phyloP scores from a whole-genome alignment of 2,888 invertebrate genomes.

The Lymantria dispar region DNA sequence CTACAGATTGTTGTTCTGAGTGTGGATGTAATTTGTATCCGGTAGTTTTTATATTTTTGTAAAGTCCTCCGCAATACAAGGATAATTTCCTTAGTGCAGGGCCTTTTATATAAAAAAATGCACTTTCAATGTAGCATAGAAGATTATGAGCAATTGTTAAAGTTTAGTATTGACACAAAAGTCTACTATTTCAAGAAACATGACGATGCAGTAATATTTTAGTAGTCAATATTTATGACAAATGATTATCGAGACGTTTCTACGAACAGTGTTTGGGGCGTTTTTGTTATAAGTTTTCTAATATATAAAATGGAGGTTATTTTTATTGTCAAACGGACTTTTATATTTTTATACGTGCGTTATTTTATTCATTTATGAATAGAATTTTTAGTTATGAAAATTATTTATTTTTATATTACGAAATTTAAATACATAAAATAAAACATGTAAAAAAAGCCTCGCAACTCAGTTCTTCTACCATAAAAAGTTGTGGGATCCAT shows the following conservation, averaged over 20 bases:
- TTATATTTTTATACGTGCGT: too few species aligned
- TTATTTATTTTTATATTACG: neutral
- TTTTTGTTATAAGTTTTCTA: constrained; percentile 12
- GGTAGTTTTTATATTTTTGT: too few species aligned
- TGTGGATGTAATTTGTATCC: too few species aligned
- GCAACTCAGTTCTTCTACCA: too few species aligned
- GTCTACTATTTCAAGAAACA: constrained; percentile 34
- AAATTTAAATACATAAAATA: neutral
- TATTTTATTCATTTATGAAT: too few species aligned
- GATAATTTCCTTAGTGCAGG: too few species aligned
- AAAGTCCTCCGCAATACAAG: too few species aligned
- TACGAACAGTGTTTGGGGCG: constrained; percentile 25
- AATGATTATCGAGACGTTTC: constrained; percentile 47
- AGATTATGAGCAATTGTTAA: constrained; percentile 28
- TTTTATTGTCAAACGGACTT: neutral
- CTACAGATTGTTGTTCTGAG: too few species aligned
- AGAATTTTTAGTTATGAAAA: neutral
- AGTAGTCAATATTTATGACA: constrained; percentile 46
- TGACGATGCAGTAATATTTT: constrained; percentile 54
- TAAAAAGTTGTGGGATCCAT: too few species aligned
- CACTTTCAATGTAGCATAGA: constrained; percentile 6
- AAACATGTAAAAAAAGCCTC: too few species aligned
- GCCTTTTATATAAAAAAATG: neutral
- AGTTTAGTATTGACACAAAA: constrained; percentile 34
- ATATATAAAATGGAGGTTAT: constrained; percentile 9